phyloP scores from a whole-genome alignment of 2,797 vertebrate species.

The Chromis chromis region DNA sequence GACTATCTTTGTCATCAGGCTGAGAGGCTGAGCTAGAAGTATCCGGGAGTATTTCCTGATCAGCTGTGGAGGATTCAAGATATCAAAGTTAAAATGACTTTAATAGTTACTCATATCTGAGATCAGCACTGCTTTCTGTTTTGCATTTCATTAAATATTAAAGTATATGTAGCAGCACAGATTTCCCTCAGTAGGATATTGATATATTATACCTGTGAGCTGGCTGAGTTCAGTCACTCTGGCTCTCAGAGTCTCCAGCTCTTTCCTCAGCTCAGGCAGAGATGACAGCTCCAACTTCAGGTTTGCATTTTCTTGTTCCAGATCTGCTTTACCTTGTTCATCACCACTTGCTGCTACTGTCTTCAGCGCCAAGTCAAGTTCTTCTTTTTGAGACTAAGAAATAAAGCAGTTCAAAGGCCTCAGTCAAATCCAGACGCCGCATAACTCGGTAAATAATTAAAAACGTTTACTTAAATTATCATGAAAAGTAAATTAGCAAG shows the following conservation, averaged over 20 bases:
- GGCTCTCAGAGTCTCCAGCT: constrained; percentile 83
- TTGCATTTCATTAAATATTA: constrained; percentile 9
- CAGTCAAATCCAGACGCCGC: neutral
- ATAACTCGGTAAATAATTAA: neutral
- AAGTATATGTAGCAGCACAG: neutral
- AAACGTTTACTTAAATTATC: neutral
- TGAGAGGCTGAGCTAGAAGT: constrained; percentile 38
- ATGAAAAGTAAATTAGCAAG: constrained; percentile 29
- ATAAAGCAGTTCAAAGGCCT: too few relatives aligned
- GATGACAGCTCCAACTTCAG: constrained; percentile 82
- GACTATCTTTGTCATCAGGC: constrained; percentile 42
- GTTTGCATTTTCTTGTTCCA: constrained; percentile 82
- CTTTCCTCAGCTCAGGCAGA: constrained; percentile 82
- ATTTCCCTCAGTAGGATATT: neutral
- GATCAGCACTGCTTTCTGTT: neutral
- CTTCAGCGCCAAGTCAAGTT: constrained; percentile 80
- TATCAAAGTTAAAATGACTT: constrained; percentile 6
- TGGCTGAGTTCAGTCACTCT: constrained; percentile 79
- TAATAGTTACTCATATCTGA: neutral
- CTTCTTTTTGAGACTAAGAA: constrained; percentile 88
- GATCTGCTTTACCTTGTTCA: constrained; percentile 37
- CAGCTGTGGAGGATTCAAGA: constrained; percentile 64
- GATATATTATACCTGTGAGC: constrained; percentile 72
- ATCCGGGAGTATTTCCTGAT: constrained; percentile 44
- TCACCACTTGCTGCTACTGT: constrained; percentile 62